Base-by-base conservation (phyloP, 2,797 vertebrate species). In the Centroberyx gerrardi region DNA sequence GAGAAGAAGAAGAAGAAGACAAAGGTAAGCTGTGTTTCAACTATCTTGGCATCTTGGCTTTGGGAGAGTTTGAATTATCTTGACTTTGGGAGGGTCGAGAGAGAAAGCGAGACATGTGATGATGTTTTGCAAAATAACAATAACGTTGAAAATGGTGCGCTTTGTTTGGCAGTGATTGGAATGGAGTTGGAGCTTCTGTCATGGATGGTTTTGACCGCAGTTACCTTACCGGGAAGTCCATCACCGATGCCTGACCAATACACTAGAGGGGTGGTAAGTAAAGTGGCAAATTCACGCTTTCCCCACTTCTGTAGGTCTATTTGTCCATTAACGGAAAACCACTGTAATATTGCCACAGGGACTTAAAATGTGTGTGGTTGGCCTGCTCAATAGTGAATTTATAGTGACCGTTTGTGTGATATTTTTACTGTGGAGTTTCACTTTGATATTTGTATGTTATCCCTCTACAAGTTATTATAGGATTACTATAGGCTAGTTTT, bases 231-330 rank as follows among this genome's bases (percentile, higher is more conserved):
- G 8, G 92, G 69, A 49, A 53, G 51, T 42, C 13, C 77, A 44
- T 72, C 84, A 13, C 80, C 81, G 1, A 33, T 33, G 31, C 51
- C 83, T 0, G 84, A 92, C 17, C 88, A 91, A 51, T 94, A 94
- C 77, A 92, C 87, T 6, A 83, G 74, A 80, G 92, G 93, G 0
- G 81, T 96, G 91, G 95, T 95, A 82, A 94, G 95, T 91, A 17
- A 0, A 28, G 10, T 33, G 14, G 33, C n/a, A n/a, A 6, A 14
- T 13, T 44, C 4, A 33, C 22, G 22, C 22, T 22, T 22, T 22
- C 22, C 22, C 22, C 22, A 22, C 22, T 22, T 22, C 22, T 22
- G 22, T 22, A n/a, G n/a, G n/a, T n/a, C n/a, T n/a, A 22, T 22
- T 22, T 22, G 22, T 22, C 22, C 22, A 22, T 22, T 22, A 22